A percentile compares a stretch with the other conserved stretches of the same genome.
These are phyloP conservation scores for Arrhopalites spinosus DNA, from an alignment of 2,888 invertebrate species.

Conservation along the genomic window DNA sequence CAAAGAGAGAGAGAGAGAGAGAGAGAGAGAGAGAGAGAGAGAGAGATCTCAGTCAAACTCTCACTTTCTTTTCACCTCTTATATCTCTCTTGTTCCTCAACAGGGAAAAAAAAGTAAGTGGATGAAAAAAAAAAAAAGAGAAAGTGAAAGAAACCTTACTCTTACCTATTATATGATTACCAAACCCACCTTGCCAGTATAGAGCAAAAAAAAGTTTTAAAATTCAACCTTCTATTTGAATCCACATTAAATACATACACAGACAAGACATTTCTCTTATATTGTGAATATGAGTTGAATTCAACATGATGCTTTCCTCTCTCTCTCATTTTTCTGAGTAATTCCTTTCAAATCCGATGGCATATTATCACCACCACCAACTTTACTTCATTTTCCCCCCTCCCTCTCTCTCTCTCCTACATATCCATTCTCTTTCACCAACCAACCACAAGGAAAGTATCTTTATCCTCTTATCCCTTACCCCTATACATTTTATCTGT, in stretches of 20 bases:
- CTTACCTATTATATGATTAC: constrained; percentile 8
- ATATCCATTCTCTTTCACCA: background rate
- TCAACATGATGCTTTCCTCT: background rate
- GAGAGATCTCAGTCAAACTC: background rate
- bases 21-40: no score
- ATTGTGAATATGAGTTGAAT: background rate
- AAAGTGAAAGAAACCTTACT: background rate
- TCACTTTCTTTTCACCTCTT: background rate
- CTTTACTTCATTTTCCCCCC: background rate
- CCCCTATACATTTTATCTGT: constrained; percentile 18
- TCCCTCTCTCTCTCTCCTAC: background rate
- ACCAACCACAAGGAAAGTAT: constrained; percentile 11
- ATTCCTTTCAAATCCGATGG: background rate
- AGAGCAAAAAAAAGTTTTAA: background rate
- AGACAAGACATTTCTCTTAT: background rate
- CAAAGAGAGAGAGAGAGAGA: no score
- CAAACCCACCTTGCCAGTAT: background rate
- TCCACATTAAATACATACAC: background rate
- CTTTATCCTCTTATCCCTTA: constrained; percentile 33
- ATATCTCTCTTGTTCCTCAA: background rate
- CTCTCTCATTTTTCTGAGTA: background rate
- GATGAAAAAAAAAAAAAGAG: background rate
- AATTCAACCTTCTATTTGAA: background rate
- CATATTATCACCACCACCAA: constrained; percentile 4
- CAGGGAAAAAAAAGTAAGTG: background rate